Base-by-base conservation (phyloP, 1,140 invertebrate species). In the Dendroctonus ponderosae region DNA sequence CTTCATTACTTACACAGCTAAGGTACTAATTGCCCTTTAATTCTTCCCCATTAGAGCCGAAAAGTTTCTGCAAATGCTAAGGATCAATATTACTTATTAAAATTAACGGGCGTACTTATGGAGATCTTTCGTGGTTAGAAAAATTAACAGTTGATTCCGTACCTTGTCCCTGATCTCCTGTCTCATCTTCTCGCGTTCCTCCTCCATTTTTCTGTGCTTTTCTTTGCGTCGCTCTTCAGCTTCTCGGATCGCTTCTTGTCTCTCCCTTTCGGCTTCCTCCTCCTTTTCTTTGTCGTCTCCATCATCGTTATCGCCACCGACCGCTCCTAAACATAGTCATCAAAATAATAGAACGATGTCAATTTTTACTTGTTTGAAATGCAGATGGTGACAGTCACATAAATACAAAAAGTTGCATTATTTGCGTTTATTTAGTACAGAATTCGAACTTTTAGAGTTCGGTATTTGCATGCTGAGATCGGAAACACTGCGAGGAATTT, bases 111-210 rank as follows among this genome's bases (percentile, higher is more conserved):
- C 26, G 26, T n/a, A 3, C 26, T 2, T 2, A 26, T 26, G 1
- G 26, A 26, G 26, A 26, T 26, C 26, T 26, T 3, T 26, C 26
- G 1, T 26, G 26, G 26, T 26, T 26, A 26, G 8, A 46, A 46
- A 46, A 44, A 44, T 44, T 44, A 44, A 44, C n/a, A 44, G 8
- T 46, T 11, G 12, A 46, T 11, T 46, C 12, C 0, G 12, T 78
- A 97, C 95, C 90, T 98, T 98, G 83, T 97, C 94, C 83, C 96
- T 88, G 80, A 99, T 98, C 80, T 94, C 92, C 81, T 97, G 94
- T 78, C 96, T 86, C 93, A 99, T 97, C 81, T 94, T 95, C 82
- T 98, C 96, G 71, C 96, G 84, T 80, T 98, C 96, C 74, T 95
- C 94, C 80, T 99, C 96, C 94, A 98, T 97, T 83, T 97, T 97